Conservation (phyloP, 2,888 invertebrate species). For the Chymomyza fuscimana region DNA sequence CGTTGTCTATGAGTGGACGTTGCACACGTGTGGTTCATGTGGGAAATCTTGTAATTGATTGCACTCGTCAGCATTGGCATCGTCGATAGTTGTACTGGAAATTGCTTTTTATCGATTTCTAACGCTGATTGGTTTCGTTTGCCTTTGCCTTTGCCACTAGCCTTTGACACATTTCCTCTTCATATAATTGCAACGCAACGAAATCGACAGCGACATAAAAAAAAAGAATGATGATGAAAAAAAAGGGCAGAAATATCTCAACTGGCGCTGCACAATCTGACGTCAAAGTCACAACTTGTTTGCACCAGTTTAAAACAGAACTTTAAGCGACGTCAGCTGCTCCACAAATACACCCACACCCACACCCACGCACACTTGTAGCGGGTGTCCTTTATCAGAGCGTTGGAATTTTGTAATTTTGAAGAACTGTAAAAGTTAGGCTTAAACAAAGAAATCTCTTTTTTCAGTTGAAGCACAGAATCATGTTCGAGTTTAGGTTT, state of each 20-base stretch:
- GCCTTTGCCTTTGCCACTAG: constrained; percentile 31
- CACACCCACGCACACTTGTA: constrained; percentile 2
- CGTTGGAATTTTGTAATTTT: not conserved
- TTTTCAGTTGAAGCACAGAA: too few relatives aligned
- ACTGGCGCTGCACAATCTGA: constrained; percentile 21
- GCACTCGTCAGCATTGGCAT: constrained; percentile 41
- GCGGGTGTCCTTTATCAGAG: not conserved
- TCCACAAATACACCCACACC: not conserved
- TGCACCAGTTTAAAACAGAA: not conserved
- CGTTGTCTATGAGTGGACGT: constrained; percentile 8
- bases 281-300: constrained; percentile 34
- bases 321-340: not conserved
- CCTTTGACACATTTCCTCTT: constrained; percentile 47
- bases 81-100: constrained; percentile 50
- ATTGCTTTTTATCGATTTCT: constrained; percentile 69
- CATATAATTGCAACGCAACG: constrained; percentile 44
- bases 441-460: not conserved
- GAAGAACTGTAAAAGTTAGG: not conserved
- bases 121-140: constrained; percentile 46
- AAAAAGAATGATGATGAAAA: not conserved
- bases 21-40: constrained; percentile 41
- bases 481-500: too few relatives aligned
- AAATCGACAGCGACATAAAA: not conserved
- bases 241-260: not conserved
- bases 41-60: constrained; percentile 73